Percentiles rank a stretch among this genome's conserved stretches.
Conservation (phyloP, 2,797 vertebrate species). For the Sciurus carolinensis region DNA sequence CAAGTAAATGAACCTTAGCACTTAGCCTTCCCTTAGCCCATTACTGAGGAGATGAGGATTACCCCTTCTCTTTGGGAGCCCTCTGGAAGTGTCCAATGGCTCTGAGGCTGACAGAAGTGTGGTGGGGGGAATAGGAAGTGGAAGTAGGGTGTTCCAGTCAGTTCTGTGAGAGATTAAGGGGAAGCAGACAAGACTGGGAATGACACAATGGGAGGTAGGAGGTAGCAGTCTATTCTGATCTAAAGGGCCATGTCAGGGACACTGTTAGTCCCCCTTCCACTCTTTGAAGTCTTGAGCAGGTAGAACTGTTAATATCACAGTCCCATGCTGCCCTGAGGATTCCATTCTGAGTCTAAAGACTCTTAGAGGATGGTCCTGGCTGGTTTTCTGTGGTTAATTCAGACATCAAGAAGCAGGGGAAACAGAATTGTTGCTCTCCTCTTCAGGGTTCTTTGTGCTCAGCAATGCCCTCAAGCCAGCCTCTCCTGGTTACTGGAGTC, state of each 20-base stretch:
- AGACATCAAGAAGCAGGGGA: conserved; percentile 47
- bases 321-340: conserved; percentile 45
- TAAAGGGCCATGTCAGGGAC: background rate
- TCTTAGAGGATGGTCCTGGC: conserved; percentile 44
- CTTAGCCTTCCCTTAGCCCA: conserved; percentile 23
- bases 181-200: conserved; percentile 37
- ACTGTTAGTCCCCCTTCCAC: conserved; percentile 4
- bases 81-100: background rate
- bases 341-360: conserved; percentile 55
- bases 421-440: conserved; percentile 64
- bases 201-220: background rate
- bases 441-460: conserved; percentile 69
- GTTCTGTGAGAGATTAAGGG: background rate
- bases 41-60: background rate
- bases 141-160: background rate
- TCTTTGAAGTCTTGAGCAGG: conserved; percentile 38
- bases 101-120: background rate
- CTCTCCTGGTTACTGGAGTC: conserved; percentile 56
- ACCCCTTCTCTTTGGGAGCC: background rate
- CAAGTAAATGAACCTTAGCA: conserved; percentile 33
- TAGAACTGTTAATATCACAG: conserved; percentile 40
- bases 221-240: background rate
- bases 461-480: conserved; percentile 68
- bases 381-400: conserved; percentile 60
- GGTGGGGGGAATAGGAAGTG: background rate